Base-by-base conservation (phyloP, 2,888 invertebrate species). In the Iphiclides podalirius region DNA sequence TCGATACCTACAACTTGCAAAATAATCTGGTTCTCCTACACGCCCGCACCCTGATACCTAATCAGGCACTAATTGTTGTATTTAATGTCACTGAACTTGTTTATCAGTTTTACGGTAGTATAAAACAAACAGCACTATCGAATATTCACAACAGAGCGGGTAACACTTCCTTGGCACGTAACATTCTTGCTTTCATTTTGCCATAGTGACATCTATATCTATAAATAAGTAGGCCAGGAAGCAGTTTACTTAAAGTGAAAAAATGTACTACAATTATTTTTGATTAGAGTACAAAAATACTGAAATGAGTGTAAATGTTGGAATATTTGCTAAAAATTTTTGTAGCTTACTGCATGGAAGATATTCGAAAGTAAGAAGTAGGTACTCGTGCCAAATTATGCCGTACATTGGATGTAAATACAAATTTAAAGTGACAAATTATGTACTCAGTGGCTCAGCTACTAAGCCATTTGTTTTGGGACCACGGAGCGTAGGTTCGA, bases 101-200 rank as follows among this genome's bases (percentile, higher is more conserved):
- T 31, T 43, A 43, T 43, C 42, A 12, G 23, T 7, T 13, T 3
- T 6, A 31, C 37, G 14, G 11, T 14, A 42, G 17, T 17, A 15
- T 26, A 35, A 23, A 33, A 42, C 23, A 43, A 48, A 48, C 48
- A 48, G 1, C n/a, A 36, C 35, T 48, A 48, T 48, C 48, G 16
- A 43, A 37, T 42, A 33, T 48, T 43, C 42, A 48, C 48, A 43
- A 42, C 42, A 14, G 14, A 41, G n/a, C 8, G 28, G 23, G n/a
- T 33, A 17, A 37, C 23, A 11, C 15, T 33, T 45, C 26, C 14
- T 12, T 3, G 26, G 16, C 26, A 14, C 12, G 20, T 34, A 20
- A 34, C 34, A 8, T 20, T 35, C 23, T 16, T 13, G 26, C 20
- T 3, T 6, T 20, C 6, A 20, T 20, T 3, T 20, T 41, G 11